Conservation (phyloP, 2,888 invertebrate genomes). For the Philereme transversata region DNA sequence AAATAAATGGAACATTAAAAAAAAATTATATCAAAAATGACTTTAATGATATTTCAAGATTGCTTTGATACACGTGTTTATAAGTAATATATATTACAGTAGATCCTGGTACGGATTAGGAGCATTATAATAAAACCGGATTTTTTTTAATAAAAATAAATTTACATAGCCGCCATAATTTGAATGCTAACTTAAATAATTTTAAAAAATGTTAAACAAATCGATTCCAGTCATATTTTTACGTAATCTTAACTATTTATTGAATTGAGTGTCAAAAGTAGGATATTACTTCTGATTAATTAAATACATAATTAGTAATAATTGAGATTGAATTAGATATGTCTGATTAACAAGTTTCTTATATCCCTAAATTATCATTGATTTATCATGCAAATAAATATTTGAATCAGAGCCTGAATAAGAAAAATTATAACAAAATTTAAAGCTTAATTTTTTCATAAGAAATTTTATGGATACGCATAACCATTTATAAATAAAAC, state of each 20-base stretch:
- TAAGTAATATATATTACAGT: constrained; percentile 25
- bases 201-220: too few species aligned
- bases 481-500: not conserved
- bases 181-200: too few species aligned
- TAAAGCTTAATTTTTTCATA: constrained; percentile 13
- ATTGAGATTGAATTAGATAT: constrained; percentile 32
- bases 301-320: not conserved
- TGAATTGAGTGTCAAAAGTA: constrained; percentile 30
- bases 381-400: not conserved
- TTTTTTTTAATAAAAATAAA: too few species aligned
- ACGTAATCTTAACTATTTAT: constrained; percentile 7
- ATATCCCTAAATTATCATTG: constrained; percentile 4
- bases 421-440: constrained; percentile 2
- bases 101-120: constrained; percentile 22
- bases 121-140: not conserved
- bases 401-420: not conserved
- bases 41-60: constrained; percentile 30
- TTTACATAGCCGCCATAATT: too few species aligned
- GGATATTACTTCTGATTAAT: not conserved
- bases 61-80: constrained; percentile 31
- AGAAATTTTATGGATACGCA: constrained; percentile 7
- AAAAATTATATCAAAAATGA: constrained; percentile 1
- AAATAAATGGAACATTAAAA: too few species aligned
- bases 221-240: too few species aligned
- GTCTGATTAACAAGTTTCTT: constrained; percentile 35